These are phyloP conservation scores for Melanotaenia boesemani DNA, from an alignment of 2,797 vertebrate genomes.

Conservation along the genomic window DNA sequence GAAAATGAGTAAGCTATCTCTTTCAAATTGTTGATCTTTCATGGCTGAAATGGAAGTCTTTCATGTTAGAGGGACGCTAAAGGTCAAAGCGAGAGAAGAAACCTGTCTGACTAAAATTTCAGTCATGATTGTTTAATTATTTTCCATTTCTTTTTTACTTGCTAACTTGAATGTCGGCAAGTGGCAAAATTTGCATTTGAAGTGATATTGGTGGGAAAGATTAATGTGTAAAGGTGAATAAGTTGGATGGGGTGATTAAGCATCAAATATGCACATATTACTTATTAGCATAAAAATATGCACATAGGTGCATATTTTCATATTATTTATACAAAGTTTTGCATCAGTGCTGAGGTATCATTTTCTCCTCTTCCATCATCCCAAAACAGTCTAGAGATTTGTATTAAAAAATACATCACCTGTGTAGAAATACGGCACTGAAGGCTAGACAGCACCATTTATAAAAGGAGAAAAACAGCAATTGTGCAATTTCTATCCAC, in stretches of 20 bases:
- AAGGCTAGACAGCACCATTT: not conserved
- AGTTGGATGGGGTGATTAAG: constrained; percentile 32
- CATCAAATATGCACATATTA: constrained; percentile 37
- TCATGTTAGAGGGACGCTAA: constrained; percentile 64
- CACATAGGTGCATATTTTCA: not conserved
- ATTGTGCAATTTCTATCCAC: not conserved
- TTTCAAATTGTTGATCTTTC: constrained; percentile 72
- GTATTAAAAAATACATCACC: not conserved
- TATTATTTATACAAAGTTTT: not conserved
- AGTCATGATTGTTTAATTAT: constrained; percentile 46
- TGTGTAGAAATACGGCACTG: no score
- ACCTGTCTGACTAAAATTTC: constrained; percentile 39
- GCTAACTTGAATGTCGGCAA: constrained; percentile 46
- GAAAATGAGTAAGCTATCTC: constrained; percentile 65
- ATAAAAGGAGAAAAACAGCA: not conserved
- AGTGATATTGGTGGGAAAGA: constrained; percentile 36
- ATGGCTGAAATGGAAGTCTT: constrained; percentile 74
- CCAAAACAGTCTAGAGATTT: not conserved
- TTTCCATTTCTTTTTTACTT: constrained; percentile 25
- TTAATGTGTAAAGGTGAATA: constrained; percentile 52
- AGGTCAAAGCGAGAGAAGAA: constrained; percentile 58
- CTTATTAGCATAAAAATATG: constrained; percentile 25
- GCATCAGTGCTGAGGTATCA: not conserved
- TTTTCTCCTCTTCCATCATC: not conserved
- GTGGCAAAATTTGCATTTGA: constrained; percentile 59